Percentiles rank a stretch among this genome's conserved stretches.
Evolutionary conservation across 2,888 invertebrate genomes (phyloP).

Genomic region (Protonemura montana): DNA sequence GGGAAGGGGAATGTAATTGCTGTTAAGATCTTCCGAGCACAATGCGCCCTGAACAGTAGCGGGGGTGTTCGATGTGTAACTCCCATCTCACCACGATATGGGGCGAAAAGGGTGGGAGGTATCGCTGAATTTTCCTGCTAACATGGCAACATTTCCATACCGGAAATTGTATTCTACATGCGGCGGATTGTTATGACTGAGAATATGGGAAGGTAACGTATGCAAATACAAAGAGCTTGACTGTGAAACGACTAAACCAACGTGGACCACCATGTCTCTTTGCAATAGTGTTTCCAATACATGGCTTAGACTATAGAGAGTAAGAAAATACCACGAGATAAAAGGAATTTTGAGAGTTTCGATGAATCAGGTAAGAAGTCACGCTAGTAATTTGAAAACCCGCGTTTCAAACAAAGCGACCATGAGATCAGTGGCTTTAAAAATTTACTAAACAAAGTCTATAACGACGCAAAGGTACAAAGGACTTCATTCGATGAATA

Average conservation of each 20-base stretch:
- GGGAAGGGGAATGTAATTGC: neutral
- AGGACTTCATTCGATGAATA: conserved; percentile 4
- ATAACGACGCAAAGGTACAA: neutral
- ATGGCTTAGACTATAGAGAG: neutral
- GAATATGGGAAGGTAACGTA: neutral
- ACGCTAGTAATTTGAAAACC: neutral
- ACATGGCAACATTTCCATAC: neutral
- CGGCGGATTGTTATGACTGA: neutral
- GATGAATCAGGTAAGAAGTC: neutral
- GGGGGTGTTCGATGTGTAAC: neutral
- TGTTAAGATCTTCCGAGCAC: neutral
- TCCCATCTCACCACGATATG: neutral
- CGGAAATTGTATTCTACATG: conserved; percentile 2
- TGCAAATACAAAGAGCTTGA: neutral
- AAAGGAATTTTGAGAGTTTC: neutral
- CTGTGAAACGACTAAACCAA: neutral
- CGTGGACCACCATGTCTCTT: neutral
- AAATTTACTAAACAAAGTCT: neutral
- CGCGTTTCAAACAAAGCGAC: neutral
- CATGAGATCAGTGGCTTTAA: neutral
- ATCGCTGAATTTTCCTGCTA: neutral
- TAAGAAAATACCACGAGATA: neutral
- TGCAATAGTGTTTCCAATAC: neutral
- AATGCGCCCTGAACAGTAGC: neutral
- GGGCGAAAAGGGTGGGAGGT: neutral